Conservation (phyloP, 2,113 vertebrate species). For the Poeciliopsis occidentalis region DNA sequence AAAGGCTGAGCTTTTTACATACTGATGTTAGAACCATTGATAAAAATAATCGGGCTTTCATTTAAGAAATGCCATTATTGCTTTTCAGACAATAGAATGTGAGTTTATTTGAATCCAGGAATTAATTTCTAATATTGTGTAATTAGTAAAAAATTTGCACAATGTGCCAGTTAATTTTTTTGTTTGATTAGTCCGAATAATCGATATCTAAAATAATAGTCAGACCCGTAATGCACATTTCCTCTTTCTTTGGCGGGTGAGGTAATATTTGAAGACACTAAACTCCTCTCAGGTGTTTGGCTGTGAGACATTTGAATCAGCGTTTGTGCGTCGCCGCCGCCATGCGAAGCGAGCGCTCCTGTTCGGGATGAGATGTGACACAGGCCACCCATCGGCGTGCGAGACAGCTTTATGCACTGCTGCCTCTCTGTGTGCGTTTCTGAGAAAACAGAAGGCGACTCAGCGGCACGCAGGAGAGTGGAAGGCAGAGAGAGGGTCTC, state of each 20-base stretch:
- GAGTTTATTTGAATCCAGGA: too few species aligned
- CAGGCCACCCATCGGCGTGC: slow-evolving; percentile 40
- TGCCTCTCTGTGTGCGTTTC: slow-evolving; percentile 32
- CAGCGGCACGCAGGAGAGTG: slow-evolving; percentile 45
- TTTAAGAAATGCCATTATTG: too few species aligned
- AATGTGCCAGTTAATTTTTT: too few species aligned
- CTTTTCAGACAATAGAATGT: too few species aligned
- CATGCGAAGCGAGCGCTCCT: slow-evolving; percentile 49
- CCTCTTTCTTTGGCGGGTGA: not conserved
- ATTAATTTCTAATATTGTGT: too few species aligned
- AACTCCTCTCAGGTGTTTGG: slow-evolving; percentile 48
- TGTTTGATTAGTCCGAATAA: too few species aligned
- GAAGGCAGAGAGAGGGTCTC: slow-evolving; percentile 32
- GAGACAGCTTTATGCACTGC: slow-evolving; percentile 62
- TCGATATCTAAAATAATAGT: too few species aligned
- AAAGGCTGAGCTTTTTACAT: too few species aligned
- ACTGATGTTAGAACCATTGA: too few species aligned
- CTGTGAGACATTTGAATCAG: slow-evolving; percentile 41
- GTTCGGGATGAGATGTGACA: slow-evolving; percentile 34
- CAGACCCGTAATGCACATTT: too few species aligned
- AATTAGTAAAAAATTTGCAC: too few species aligned
- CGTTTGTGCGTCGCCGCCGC: slow-evolving; percentile 53
- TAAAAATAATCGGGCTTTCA: too few species aligned
- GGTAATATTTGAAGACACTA: slow-evolving; percentile 34
- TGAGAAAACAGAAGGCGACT: slow-evolving; percentile 60